Conservation (phyloP, 2,888 invertebrate genomes). For the Aleiodes leptofemur region DNA sequence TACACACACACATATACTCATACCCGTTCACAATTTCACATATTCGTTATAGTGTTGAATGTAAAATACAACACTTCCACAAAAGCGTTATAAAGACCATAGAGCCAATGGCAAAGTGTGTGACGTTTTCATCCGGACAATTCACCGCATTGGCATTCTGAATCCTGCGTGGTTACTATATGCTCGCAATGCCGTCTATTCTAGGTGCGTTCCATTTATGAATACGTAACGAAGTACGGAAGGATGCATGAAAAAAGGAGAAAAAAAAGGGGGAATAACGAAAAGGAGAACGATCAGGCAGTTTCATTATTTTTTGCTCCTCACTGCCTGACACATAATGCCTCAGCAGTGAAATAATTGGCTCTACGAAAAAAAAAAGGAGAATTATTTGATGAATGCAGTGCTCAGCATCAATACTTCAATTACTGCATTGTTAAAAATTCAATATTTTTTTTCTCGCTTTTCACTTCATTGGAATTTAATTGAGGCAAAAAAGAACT, state of each 20-base stretch:
- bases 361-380: background rate
- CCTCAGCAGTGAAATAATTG: constrained; percentile 21
- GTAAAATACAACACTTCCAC: constrained; percentile 12
- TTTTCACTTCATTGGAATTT: background rate
- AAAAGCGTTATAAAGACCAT: constrained; percentile 7
- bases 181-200: constrained; percentile 57
- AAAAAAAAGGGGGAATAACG: background rate
- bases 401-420: background rate
- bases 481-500: background rate
- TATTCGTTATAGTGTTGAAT: constrained; percentile 9
- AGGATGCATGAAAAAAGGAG: background rate
- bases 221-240: constrained; percentile 66
- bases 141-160: constrained; percentile 61
- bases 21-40: background rate
- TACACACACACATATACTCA: too few species aligned
- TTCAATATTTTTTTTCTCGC: background rate
- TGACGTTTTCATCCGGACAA: constrained; percentile 40
- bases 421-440: background rate
- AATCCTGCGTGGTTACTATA: constrained; percentile 63
- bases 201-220: constrained; percentile 67
- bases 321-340: background rate
- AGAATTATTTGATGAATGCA: background rate
- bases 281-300: background rate
- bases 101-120: constrained; percentile 45
- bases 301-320: constrained; percentile 2